These are phyloP conservation scores for Orestias chungarensis DNA, from an alignment of 2,797 vertebrate genomes.

Conservation along the genomic window DNA sequence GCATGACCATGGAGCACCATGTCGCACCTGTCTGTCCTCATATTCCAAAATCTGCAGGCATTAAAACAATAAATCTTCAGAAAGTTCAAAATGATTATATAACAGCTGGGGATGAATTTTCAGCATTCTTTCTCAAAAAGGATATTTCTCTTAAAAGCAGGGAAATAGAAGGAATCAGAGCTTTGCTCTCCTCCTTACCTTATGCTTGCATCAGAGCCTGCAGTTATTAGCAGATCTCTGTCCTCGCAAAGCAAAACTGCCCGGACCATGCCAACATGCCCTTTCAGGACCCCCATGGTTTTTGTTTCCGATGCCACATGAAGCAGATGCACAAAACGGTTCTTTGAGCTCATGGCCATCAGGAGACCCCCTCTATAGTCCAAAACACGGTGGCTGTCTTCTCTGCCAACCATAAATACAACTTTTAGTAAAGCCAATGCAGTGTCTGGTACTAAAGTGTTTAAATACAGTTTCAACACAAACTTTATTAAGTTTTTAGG, in stretches of 20 bases:
- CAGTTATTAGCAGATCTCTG: constrained; percentile 80
- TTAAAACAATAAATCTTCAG: not conserved
- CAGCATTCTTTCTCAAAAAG: too few species aligned
- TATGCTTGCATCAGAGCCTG: constrained; percentile 85
- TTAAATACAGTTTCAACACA: not conserved
- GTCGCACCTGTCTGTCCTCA: constrained; percentile 78
- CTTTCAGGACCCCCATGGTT: constrained; percentile 62
- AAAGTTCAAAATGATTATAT: not conserved
- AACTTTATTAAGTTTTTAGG: too few species aligned
- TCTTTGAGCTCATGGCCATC: constrained; percentile 79
- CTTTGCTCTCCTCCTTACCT: constrained; percentile 73
- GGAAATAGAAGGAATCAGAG: fast-evolving
- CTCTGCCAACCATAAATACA: constrained; percentile 64
- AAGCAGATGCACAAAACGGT: constrained; percentile 77
- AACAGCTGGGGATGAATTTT: not conserved
- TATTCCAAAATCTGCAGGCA: constrained; percentile 84
- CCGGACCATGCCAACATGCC: constrained; percentile 78
- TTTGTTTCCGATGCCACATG: constrained; percentile 53
- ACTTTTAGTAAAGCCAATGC: too few species aligned
- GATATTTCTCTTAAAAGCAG: too few species aligned
- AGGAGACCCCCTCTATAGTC: constrained; percentile 84
- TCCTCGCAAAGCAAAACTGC: constrained; percentile 80
- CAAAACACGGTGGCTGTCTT: constrained; percentile 78
- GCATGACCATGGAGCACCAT: constrained; percentile 83
- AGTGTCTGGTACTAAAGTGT: too few species aligned